Evolutionary conservation across 2,888 invertebrate species (phyloP).

Genomic region (Sinhomidia bicolor): DNA sequence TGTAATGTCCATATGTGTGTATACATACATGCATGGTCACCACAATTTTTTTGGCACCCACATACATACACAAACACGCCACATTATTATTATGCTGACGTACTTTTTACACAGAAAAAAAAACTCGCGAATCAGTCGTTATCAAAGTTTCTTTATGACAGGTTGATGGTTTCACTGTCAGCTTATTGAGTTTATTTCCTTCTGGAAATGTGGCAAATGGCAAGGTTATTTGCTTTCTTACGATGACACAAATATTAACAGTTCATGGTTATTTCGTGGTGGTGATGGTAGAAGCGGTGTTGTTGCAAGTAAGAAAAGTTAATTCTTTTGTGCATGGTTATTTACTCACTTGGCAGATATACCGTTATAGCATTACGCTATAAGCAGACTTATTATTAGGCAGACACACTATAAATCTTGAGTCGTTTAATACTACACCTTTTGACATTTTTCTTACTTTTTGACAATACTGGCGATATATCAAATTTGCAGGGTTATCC

Average conservation of each 20-base stretch:
- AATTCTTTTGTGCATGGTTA: neutral
- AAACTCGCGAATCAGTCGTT: neutral
- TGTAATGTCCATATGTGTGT: too few species aligned
- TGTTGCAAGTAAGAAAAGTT: too few species aligned
- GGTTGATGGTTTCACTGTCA: neutral
- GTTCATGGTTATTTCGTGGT: constrained; percentile 22
- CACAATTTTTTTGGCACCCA: neutral
- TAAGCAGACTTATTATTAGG: too few species aligned
- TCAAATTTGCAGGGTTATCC: neutral
- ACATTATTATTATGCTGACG: too few species aligned
- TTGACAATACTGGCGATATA: neutral
- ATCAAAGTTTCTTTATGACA: constrained; percentile 13
- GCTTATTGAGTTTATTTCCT: neutral
- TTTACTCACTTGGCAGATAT: neutral
- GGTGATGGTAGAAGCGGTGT: too few species aligned
- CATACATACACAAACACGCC: neutral
- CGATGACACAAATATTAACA: neutral
- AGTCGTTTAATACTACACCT: too few species aligned
- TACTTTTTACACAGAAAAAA: too few species aligned
- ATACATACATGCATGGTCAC: neutral
- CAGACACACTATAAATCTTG: too few species aligned
- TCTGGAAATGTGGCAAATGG: constrained; percentile 23
- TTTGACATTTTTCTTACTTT: too few species aligned
- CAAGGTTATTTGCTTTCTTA: constrained; percentile 40
- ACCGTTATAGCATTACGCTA: too few species aligned